Conservation (phyloP, 2,888 invertebrate species). For the Habrosyne pyritoides region DNA sequence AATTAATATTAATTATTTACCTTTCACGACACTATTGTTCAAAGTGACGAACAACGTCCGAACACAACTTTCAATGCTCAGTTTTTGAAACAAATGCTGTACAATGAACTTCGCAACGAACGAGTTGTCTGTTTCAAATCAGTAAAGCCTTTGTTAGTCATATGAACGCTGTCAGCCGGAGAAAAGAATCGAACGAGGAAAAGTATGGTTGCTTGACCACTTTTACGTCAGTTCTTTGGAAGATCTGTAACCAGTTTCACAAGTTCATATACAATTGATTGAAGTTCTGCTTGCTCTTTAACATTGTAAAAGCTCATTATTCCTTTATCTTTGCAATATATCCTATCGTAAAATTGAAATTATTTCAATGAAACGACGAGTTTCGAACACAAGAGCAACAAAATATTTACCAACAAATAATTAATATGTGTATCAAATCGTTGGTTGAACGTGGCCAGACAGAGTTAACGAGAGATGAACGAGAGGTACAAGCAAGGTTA, state of each 20-base stretch:
- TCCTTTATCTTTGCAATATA: not conserved
- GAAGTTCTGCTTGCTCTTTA: conserved; percentile 22
- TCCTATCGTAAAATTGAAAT: not conserved
- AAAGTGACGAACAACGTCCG: not conserved
- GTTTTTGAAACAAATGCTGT: not conserved
- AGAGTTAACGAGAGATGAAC: not conserved
- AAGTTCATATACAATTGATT: conserved; percentile 28
- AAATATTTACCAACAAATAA: conserved; percentile 1
- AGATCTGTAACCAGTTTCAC: conserved; percentile 45
- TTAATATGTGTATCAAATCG: not conserved
- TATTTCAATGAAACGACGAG: not conserved
- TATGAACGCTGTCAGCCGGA: conserved; percentile 28
- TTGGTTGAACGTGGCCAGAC: not conserved
- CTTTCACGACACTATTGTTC: not conserved
- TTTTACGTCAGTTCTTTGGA: conserved; percentile 43
- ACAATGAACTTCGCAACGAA: conserved; percentile 14
- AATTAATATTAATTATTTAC: not conserved
- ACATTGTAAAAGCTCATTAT: not conserved
- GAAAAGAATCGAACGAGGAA: conserved; percentile 39
- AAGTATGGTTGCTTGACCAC: conserved; percentile 38
- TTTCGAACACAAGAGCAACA: not conserved
- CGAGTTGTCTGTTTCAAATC: conserved; percentile 22
- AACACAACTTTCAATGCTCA: not conserved
- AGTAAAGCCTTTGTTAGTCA: conserved; percentile 24
- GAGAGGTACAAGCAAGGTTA: conserved; percentile 2